A percentile compares a stretch with the other conserved stretches of the same genome.
Conservation (phyloP, 2,888 invertebrate genomes). For the Lochmaea crataegi region DNA sequence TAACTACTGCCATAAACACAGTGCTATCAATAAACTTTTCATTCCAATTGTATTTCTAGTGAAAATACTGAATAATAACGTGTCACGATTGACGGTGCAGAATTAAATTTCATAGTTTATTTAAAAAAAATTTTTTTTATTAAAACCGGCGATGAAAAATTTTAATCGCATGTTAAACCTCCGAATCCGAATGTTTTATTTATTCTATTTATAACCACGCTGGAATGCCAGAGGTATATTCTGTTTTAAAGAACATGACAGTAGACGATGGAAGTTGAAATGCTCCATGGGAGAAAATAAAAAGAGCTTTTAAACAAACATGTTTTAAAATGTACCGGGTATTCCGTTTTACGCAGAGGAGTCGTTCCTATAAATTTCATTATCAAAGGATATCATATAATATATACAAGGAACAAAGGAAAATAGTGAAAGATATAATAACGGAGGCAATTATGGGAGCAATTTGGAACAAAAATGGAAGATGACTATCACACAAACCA, state of each 20-base stretch:
- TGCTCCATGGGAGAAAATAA: not conserved
- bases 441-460: too few relatives aligned
- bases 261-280: not conserved
- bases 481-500: too few relatives aligned
- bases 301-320: not conserved
- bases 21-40: not conserved
- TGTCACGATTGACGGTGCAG: not conserved
- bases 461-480: too few relatives aligned
- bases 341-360: not conserved
- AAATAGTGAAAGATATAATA: too few relatives aligned
- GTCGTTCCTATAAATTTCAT: too few relatives aligned
- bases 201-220: not conserved
- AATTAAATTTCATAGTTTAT: not conserved
- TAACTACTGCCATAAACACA: too few relatives aligned
- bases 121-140: not conserved
- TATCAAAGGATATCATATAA: too few relatives aligned
- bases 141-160: conserved; percentile 3
- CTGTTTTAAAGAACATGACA: not conserved
- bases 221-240: conserved; percentile 1
- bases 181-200: not conserved
- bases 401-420: too few relatives aligned
- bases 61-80: not conserved
- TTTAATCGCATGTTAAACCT: not conserved
- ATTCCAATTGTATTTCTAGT: not conserved
- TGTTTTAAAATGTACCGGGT: not conserved